Percentiles rank a stretch among this genome's conserved stretches.
Conservation (phyloP, 2,113 vertebrate species). For the Plectropomus leopardus region DNA sequence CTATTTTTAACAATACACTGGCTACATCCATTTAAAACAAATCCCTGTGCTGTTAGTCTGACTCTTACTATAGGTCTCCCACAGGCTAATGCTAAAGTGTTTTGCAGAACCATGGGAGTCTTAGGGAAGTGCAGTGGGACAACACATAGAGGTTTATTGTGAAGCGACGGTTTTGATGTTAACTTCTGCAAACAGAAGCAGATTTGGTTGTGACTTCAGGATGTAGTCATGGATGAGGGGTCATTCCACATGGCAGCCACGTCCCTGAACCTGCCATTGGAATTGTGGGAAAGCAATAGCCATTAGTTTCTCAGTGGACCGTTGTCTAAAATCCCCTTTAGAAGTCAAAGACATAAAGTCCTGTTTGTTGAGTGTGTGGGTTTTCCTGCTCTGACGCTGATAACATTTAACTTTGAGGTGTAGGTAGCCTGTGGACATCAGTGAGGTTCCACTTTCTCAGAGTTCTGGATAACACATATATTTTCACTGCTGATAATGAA, state of each 20-base stretch:
- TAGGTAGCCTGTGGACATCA: slow-evolving; percentile 31
- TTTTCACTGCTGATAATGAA: slow-evolving; percentile 42
- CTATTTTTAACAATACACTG: slow-evolving; percentile 54
- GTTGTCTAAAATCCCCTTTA: slow-evolving; percentile 48
- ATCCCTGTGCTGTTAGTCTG: slow-evolving; percentile 28
- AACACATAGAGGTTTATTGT: slow-evolving; percentile 55
- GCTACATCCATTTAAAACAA: slow-evolving; percentile 65
- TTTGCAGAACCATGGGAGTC: slow-evolving; percentile 44
- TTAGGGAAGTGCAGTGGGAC: slow-evolving; percentile 43
- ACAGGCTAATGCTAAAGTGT: slow-evolving; percentile 51
- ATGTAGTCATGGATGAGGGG: slow-evolving; percentile 85
- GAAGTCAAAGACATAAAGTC: slow-evolving; percentile 50
- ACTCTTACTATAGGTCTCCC: slow-evolving; percentile 40
- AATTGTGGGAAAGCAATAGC: slow-evolving; percentile 81
- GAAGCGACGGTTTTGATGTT: slow-evolving; percentile 59
- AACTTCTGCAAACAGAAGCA: slow-evolving; percentile 74
- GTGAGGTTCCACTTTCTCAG: slow-evolving; percentile 14
- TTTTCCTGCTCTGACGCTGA: slow-evolving; percentile 35
- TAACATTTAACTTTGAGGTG: slow-evolving; percentile 59
- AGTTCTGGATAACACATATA: slow-evolving; percentile 21
- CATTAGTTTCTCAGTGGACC: slow-evolving; percentile 69
- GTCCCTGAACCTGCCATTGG: slow-evolving; percentile 85
- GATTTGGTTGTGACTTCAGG: slow-evolving; percentile 82
- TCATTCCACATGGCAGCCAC: slow-evolving; percentile 87
- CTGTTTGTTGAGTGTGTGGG: slow-evolving; percentile 16